Evolutionary conservation across 2,797 vertebrate species (phyloP).

Genomic region (Sebastolobus altivelis): DNA sequence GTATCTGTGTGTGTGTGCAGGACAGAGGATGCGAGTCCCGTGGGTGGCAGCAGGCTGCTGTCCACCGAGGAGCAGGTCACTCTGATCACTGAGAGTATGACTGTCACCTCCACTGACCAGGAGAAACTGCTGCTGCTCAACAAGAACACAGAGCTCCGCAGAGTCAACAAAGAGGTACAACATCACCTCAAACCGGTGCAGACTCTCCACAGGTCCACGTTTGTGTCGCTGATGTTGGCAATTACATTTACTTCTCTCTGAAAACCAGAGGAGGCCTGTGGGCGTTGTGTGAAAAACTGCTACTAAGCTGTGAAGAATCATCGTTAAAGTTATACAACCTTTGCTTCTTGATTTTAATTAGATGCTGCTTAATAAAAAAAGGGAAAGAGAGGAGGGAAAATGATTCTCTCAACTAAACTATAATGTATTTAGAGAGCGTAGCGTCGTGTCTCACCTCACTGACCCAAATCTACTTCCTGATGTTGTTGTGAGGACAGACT

Average conservation of each 20-base stretch:
- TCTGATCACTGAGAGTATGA: conserved; percentile 87
- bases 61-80: conserved; percentile 84
- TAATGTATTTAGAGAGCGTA: conserved; percentile 12
- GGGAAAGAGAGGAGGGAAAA: not conserved
- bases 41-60: conserved; percentile 66
- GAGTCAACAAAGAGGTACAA: conserved; percentile 88
- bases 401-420: not conserved
- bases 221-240: conserved; percentile 56
- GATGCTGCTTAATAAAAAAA: conserved; percentile 11
- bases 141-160: conserved; percentile 88
- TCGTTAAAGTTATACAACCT: conserved; percentile 35
- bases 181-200: not conserved
- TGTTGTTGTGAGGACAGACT: conserved; percentile 7
- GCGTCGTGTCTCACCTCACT: not conserved
- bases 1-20: conserved; percentile 51
- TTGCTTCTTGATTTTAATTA: conserved; percentile 43
- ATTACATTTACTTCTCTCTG: conserved; percentile 51
- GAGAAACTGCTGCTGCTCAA: conserved; percentile 89
- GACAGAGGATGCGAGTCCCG: conserved; percentile 48
- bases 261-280: conserved; percentile 55
- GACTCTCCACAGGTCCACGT: conserved; percentile 10
- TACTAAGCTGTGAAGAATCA: conserved; percentile 53
- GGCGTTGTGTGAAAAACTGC: conserved; percentile 64
- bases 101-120: conserved; percentile 86
- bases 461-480: conserved; percentile 42